Evolutionary conservation across 1,140 invertebrate species (phyloP), one percentile per base, ranked within the genome.

Genomic region (Bombus fervidus): DNA sequence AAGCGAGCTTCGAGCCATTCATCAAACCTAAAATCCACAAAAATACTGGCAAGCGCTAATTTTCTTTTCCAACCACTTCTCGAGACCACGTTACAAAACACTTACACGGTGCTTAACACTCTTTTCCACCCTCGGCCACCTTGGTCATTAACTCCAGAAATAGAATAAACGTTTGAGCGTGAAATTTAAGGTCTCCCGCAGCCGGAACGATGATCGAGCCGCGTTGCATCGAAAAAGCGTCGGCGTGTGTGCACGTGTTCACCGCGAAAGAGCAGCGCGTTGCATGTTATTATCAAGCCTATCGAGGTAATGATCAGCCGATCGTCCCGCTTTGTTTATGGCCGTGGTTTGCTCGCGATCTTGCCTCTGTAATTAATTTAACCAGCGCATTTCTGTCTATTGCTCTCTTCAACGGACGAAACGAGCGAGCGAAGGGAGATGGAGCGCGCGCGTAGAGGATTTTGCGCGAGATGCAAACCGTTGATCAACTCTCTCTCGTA

Each of bases 241-340:
- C 69, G 87, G 84, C 73, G 74, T 69, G 79, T 71, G 59, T 62
- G 87, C 92, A 91, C 91, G 90, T 92, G 91, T 87, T n/a, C 28
- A 18, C 28, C 15, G 39, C 2, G 37, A 28, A 34, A 28, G 87
- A 43, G 53, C 62, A 39, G 13, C 22, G 37, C 59, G 81, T 78
- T 86, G 92, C 91, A 92, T 93, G 91, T 92, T 93, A 94, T 93
- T 93, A 93, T 92, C 91, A 85, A 73, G 88, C 41, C 86, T 91
- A 91, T 89, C 85, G 78, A 80, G 75, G 85, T 94, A 93, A 94
- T 92, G 90, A 93, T 90, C 88, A 90, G 78, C 86, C 92, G 92
- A 93, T 93, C 89, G 88, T 87, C 87, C 83, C 85, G 88, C 91
- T 93, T 78, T 92, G 93, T 94, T 94, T 94, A 94, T 92, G 91